Evolutionary conservation across 2,797 vertebrate species (phyloP).

Genomic region (Oophaga sylvatica): DNA sequence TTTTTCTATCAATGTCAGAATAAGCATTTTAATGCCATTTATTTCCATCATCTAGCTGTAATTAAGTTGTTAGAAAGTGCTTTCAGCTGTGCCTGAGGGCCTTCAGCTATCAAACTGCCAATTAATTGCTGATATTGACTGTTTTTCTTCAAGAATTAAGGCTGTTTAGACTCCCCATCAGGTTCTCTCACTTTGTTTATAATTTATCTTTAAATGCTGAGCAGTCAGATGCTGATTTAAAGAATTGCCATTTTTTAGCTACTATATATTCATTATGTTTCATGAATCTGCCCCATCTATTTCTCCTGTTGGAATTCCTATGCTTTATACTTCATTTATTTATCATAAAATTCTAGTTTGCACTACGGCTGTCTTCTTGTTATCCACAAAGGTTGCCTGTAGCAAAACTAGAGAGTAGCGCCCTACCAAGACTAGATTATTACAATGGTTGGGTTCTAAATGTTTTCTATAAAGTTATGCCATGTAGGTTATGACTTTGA

Average conservation of each 20-base stretch:
- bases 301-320: background rate
- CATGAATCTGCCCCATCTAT: background rate
- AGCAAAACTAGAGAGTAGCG: background rate
- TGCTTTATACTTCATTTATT: too few relatives aligned
- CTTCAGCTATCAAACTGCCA: slow-evolving; percentile 37
- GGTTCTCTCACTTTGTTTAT: slow-evolving; percentile 5
- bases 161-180: background rate
- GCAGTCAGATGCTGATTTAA: background rate
- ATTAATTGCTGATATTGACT: slow-evolving; percentile 55
- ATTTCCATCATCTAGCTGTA: slow-evolving; percentile 34
- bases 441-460: too few relatives aligned
- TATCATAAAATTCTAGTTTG: background rate
- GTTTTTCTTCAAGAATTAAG: slow-evolving; percentile 23
- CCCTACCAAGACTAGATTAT: background rate
- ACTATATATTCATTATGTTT: background rate
- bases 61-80: slow-evolving; percentile 44
- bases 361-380: background rate
- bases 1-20: slow-evolving; percentile 25
- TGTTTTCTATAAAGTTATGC: too few relatives aligned
- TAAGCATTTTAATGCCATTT: slow-evolving; percentile 23
- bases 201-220: background rate
- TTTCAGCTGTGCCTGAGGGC: slow-evolving; percentile 35
- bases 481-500: background rate
- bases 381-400: background rate
- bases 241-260: background rate